These are phyloP conservation scores for Garrulus glandarius DNA, from an alignment of 2,797 vertebrate species.

Conservation along the genomic window DNA sequence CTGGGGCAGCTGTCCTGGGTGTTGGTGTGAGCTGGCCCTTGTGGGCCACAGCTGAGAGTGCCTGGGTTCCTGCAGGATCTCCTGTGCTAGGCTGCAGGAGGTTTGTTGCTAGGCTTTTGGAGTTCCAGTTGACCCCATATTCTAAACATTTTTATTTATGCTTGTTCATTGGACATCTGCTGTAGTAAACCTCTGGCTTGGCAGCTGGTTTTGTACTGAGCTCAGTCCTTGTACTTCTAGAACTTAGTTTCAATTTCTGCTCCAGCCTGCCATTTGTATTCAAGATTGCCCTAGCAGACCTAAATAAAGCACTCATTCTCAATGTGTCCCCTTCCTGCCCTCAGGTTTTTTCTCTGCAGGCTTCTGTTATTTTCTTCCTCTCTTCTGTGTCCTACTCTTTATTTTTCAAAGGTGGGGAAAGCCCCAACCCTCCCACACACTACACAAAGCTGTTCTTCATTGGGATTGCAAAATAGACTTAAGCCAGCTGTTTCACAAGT, in stretches of 20 bases:
- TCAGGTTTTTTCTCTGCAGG: neutral
- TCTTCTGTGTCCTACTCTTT: neutral
- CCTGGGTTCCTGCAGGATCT: neutral
- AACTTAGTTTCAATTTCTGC: neutral
- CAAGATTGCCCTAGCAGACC: neutral
- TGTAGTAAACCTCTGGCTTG: neutral
- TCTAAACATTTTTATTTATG: neutral
- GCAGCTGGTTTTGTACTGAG: neutral
- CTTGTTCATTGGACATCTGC: neutral
- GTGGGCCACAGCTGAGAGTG: neutral
- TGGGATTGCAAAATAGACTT: neutral
- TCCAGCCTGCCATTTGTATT: neutral
- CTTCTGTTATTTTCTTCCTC: neutral
- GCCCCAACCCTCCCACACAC: fast-evolving
- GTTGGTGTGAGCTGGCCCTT: neutral
- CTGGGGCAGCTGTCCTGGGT: neutral
- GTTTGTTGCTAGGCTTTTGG: neutral
- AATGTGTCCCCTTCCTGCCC: neutral
- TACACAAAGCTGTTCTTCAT: neutral
- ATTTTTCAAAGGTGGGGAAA: neutral
- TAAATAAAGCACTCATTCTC: neutral
- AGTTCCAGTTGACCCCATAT: neutral
- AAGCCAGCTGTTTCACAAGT: neutral
- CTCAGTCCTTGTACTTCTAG: neutral
- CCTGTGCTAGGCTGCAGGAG: neutral